Percentiles rank a stretch among this genome's conserved stretches.
Evolutionary conservation across 2,797 vertebrate species (phyloP).

Genomic region (Botia almorhae): DNA sequence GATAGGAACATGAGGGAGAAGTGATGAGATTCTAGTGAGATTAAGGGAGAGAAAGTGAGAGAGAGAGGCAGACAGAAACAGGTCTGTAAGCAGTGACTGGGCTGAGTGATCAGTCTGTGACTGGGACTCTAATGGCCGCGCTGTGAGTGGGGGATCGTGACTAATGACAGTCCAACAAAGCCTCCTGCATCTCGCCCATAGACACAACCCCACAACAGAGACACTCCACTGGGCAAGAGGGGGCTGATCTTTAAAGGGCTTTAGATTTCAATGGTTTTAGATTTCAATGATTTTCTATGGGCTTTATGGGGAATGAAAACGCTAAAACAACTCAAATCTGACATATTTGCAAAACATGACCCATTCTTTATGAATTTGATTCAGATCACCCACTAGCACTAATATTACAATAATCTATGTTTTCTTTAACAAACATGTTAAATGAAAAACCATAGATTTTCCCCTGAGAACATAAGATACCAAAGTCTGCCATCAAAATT

Average conservation of each 20-base stretch:
- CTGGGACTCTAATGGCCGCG: constrained; percentile 48
- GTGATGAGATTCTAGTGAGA: constrained; percentile 5
- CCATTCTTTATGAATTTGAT: too few relatives aligned
- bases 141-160: constrained; percentile 52
- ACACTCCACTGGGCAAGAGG: not conserved
- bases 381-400: too few relatives aligned
- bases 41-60: constrained; percentile 23
- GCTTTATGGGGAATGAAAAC: too few relatives aligned
- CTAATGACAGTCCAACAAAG: constrained; percentile 57
- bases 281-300: not conserved
- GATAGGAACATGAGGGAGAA: not conserved
- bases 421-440: not conserved
- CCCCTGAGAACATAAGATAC: too few relatives aligned
- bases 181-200: constrained; percentile 36
- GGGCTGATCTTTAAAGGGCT: constrained; percentile 5
- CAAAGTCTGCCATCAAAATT: too few relatives aligned
- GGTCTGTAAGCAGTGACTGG: constrained; percentile 23
- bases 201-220: constrained; percentile 16
- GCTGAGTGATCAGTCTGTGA: constrained; percentile 48
- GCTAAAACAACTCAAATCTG: too few relatives aligned
- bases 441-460: not conserved
- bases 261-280: constrained; percentile 1
- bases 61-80: not conserved
- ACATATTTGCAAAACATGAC: too few relatives aligned
- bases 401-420: too few relatives aligned